phyloP scores from a whole-genome alignment of 2,113 vertebrate species.

The Nibea albiflora region DNA sequence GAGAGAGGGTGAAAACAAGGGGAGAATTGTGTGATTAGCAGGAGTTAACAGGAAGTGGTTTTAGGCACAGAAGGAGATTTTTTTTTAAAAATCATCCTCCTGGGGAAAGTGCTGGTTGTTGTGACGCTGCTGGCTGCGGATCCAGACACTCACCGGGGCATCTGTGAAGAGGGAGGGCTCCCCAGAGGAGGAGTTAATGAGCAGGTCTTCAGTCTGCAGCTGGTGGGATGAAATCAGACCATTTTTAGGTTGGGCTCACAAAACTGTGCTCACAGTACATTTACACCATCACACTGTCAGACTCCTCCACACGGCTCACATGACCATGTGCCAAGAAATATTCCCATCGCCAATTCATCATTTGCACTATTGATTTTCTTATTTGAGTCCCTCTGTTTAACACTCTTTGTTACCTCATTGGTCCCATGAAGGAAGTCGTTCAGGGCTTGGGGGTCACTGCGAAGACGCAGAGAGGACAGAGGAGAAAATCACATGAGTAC shows the following conservation, averaged over 20 bases:
- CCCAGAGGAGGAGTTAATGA: slow-evolving; percentile 85
- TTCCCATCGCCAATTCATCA: slow-evolving; percentile 8
- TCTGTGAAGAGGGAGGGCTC: slow-evolving; percentile 85
- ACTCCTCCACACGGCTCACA: slow-evolving; percentile 19
- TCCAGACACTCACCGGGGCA: slow-evolving; percentile 83
- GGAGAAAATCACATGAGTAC: not conserved
- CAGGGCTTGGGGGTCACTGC: slow-evolving; percentile 87
- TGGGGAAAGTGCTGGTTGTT: slow-evolving; percentile 44
- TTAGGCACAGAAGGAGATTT: slow-evolving; percentile 46
- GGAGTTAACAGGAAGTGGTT: slow-evolving; percentile 57
- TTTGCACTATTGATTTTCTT: slow-evolving; percentile 40
- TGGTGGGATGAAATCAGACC: slow-evolving; percentile 69
- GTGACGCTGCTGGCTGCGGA: slow-evolving; percentile 62
- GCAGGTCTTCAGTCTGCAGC: slow-evolving; percentile 87
- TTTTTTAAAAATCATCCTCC: slow-evolving; percentile 18
- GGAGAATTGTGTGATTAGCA: slow-evolving; percentile 53
- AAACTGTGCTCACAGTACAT: slow-evolving; percentile 9
- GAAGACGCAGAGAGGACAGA: slow-evolving; percentile 16
- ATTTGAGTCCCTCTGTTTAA: too few species aligned
- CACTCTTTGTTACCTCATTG: slow-evolving; percentile 80
- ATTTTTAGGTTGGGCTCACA: slow-evolving; percentile 47
- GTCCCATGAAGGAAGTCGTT: slow-evolving; percentile 89
- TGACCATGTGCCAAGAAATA: slow-evolving; percentile 36
- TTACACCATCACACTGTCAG: slow-evolving; percentile 39
- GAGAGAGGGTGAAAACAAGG: slow-evolving; percentile 2